Percentiles rank a stretch among this genome's conserved stretches.
Evolutionary conservation across 2,888 invertebrate species (phyloP).

Genomic region (Aporophyla nigra): DNA sequence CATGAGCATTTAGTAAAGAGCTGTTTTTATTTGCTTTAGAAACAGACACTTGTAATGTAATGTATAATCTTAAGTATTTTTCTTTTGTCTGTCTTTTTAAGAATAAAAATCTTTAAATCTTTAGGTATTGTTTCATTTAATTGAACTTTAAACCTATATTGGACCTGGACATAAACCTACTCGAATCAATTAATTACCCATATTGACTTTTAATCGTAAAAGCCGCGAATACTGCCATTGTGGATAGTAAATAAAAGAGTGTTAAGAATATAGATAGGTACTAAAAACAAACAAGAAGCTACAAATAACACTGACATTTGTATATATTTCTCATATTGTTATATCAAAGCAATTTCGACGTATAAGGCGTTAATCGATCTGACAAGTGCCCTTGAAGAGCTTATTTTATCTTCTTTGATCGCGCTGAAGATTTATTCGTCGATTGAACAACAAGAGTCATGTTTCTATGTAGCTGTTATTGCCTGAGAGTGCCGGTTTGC

Average conservation of each 20-base stretch:
- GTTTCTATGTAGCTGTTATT: constrained; percentile 41
- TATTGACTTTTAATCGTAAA: not conserved
- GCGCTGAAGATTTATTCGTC: constrained; percentile 41
- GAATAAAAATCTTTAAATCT: not conserved
- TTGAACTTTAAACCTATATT: not conserved
- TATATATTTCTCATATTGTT: constrained; percentile 36
- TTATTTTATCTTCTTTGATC: constrained; percentile 38
- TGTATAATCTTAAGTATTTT: too few relatives aligned
- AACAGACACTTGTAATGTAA: too few relatives aligned
- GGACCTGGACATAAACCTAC: not conserved
- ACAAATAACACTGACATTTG: constrained; percentile 32
- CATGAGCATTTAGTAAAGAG: too few relatives aligned
- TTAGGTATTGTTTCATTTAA: not conserved
- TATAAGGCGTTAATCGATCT: constrained; percentile 49
- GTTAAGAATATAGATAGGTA: not conserved
- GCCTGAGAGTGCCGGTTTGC: constrained; percentile 30
- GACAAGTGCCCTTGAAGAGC: constrained; percentile 32
- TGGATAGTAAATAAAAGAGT: not conserved
- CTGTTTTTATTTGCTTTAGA: too few relatives aligned
- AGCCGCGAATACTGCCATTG: not conserved
- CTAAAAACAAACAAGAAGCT: constrained; percentile 8
- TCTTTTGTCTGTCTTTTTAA: too few relatives aligned
- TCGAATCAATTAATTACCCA: not conserved
- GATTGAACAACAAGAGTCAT: constrained; percentile 38
- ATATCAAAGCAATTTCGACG: constrained; percentile 44